phyloP scores from a whole-genome alignment of 2,113 vertebrate genomes.

The Theristicus caerulescens region DNA sequence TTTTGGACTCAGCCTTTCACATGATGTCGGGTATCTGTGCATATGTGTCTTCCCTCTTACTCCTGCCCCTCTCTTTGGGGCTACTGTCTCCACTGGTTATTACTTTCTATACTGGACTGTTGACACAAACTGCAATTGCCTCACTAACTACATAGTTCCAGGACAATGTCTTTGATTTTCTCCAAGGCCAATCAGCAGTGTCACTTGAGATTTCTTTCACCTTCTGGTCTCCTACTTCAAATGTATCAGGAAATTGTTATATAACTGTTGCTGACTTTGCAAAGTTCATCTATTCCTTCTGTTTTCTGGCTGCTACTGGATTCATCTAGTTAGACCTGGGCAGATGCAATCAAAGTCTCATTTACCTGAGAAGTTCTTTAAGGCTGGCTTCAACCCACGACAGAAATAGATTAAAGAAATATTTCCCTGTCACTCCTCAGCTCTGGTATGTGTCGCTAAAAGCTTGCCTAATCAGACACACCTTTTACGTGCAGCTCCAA shows the following conservation, averaged over 20 bases:
- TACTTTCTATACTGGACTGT: neutral
- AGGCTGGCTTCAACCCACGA: neutral
- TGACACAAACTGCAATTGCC: neutral
- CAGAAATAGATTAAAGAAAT: neutral
- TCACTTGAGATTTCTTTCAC: neutral
- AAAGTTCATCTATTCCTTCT: neutral
- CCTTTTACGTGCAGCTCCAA: neutral
- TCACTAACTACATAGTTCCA: neutral
- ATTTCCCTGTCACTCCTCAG: neutral
- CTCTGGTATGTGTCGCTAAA: neutral
- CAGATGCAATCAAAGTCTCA: neutral
- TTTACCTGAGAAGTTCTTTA: neutral
- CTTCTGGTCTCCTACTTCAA: neutral
- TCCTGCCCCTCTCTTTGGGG: neutral
- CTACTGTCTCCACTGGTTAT: neutral
- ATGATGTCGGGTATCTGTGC: neutral
- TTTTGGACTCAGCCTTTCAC: neutral
- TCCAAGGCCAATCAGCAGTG: neutral
- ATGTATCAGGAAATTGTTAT: neutral
- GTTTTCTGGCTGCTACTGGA: neutral
- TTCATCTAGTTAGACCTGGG: neutral
- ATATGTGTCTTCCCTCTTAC: neutral
- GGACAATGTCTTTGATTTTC: neutral
- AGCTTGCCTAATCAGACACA: neutral
- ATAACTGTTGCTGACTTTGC: neutral